These are phyloP conservation scores for Omphaloscelis lunosa DNA, from an alignment of 2,888 invertebrate genomes.

Conservation along the genomic window DNA sequence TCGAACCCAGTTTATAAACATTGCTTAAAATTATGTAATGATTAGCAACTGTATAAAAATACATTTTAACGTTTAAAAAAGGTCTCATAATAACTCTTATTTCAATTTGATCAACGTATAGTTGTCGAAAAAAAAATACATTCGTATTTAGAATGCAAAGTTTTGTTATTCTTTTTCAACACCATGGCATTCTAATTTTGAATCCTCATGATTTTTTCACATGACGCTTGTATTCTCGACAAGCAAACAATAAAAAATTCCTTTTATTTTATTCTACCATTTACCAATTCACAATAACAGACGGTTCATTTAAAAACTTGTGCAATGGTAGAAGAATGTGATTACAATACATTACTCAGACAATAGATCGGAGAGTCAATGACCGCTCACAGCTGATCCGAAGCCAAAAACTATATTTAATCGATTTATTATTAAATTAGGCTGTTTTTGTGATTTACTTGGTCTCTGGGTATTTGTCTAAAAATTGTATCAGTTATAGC, in stretches of 20 bases:
- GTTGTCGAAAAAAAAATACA: too few relatives aligned
- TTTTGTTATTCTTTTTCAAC: background rate
- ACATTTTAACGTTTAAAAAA: too few relatives aligned
- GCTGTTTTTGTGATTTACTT: conserved; percentile 31
- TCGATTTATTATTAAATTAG: conserved; percentile 43
- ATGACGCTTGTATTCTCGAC: conserved; percentile 33
- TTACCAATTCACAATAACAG: conserved; percentile 54
- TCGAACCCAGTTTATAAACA: too few relatives aligned
- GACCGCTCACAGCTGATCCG: conserved; percentile 67
- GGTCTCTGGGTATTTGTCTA: background rate
- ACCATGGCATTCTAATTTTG: conserved; percentile 9
- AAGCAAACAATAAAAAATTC: conserved; percentile 27
- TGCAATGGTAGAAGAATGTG: conserved; percentile 63
- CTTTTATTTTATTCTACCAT: conserved; percentile 37
- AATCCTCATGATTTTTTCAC: conserved; percentile 7
- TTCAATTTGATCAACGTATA: too few relatives aligned
- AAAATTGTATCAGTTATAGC: conserved; percentile 17
- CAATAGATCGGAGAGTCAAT: conserved; percentile 62
- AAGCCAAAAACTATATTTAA: conserved; percentile 62
- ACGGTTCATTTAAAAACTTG: conserved; percentile 64
- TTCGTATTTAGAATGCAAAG: conserved; percentile 20
- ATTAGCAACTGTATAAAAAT: too few relatives aligned
- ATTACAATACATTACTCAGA: conserved; percentile 69
- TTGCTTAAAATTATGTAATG: too few relatives aligned
- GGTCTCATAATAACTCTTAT: too few relatives aligned